Evolutionary conservation across 2,888 invertebrate species (phyloP), one percentile per base, ranked within the genome.

Genomic region (Chymomyza fuscimana): DNA sequence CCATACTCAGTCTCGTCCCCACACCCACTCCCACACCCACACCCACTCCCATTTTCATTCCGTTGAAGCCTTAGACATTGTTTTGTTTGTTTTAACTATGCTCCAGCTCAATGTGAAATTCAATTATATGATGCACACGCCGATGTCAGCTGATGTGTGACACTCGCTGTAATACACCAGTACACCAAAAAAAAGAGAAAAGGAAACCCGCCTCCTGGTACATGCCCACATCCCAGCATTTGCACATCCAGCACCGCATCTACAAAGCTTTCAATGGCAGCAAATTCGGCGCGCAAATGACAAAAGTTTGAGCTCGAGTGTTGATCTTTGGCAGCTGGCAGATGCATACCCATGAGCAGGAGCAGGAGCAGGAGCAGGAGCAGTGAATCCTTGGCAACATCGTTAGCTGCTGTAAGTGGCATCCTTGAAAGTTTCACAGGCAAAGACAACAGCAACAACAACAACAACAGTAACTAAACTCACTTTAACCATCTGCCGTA

Each of bases 371-470:
- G 32, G 29, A 5, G 40, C 40, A 40, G 40, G 10, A 40, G 12
- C 12, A 50, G 60, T 29, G 46, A 25, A 5, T 64, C 16, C 65
- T 32, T 32, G 74, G 81, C 87, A 83, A 82, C 88, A 78, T 83
- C 86, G 87, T 87, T 83, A 87, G 86, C 86, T 81, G 81, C 73
- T 83, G 86, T 83, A 85, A 83, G 87, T 87, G 86, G 83, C 82
- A 86, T 83, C 79, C 88, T 83, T 87, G 86, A 83, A 86, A 83
- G 72, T 83, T 83, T 54, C 52, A 54, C 79, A 74, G 83, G 68
- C 72, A 73, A 66, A 81, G 83, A 74, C 87, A 75, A 77, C 83
- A 86, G 87, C 83, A 83, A 86, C 74, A 72, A 79, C 77, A 83
- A 77, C 73, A 72, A 67, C 82, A 80, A 67, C 67, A 69, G 16